Percentiles rank a stretch among this genome's conserved stretches.
Evolutionary conservation across 2,888 invertebrate genomes (phyloP).

Genomic region (Erannis defoliaria): DNA sequence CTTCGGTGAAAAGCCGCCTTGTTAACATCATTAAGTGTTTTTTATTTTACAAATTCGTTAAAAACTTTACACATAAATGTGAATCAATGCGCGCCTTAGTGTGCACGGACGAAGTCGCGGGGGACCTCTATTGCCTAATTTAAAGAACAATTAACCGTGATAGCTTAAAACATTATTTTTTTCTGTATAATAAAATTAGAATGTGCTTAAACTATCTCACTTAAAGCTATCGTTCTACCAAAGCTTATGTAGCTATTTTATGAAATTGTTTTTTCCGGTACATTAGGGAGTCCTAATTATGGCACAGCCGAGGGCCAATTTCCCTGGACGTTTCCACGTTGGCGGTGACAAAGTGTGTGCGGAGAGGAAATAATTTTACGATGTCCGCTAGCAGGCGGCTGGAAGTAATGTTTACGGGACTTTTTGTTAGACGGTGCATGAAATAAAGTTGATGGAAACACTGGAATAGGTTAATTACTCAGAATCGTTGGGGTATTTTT

Average conservation of each 20-base stretch:
- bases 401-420: conserved; percentile 65
- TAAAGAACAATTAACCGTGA: too few species aligned
- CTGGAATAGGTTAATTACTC: conserved; percentile 21
- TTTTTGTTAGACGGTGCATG: conserved; percentile 49
- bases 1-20: too few species aligned
- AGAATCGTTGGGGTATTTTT: background rate
- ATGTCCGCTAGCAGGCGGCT: conserved; percentile 68
- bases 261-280: conserved; percentile 85
- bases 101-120: too few species aligned
- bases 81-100: too few species aligned
- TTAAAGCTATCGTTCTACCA: conserved; percentile 60
- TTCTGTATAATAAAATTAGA: too few species aligned
- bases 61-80: too few species aligned
- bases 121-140: too few species aligned
- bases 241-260: conserved; percentile 74
- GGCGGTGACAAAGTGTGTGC: conserved; percentile 80
- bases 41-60: too few species aligned
- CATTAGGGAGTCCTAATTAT: conserved; percentile 84
- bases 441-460: conserved; percentile 39
- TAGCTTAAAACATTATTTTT: too few species aligned
- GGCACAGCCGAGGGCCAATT: conserved; percentile 76
- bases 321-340: conserved; percentile 77
- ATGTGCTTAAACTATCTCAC: too few species aligned
- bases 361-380: conserved; percentile 73
- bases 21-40: too few species aligned